Percentiles rank a stretch among this genome's conserved stretches.
phyloP scores from a whole-genome alignment of 2,888 invertebrate species.

The Acrobeloides nanus region DNA sequence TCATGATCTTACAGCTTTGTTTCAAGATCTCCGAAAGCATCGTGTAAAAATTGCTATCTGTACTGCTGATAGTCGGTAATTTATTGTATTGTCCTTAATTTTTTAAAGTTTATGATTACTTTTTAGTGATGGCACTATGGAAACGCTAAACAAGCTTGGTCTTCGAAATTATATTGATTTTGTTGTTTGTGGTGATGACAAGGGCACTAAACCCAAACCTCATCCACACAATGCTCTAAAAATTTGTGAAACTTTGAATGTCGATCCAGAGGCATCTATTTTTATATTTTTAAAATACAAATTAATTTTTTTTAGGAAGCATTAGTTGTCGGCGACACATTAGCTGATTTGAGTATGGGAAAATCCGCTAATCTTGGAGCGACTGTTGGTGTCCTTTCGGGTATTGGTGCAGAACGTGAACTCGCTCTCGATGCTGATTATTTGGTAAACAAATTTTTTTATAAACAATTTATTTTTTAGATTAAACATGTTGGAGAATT shows the following conservation, averaged over 20 bases:
- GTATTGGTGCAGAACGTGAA: constrained; percentile 46
- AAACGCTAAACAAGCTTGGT: constrained; percentile 32
- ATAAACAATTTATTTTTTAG: too few relatives aligned
- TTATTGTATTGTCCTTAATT: too few relatives aligned
- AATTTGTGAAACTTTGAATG: constrained; percentile 38
- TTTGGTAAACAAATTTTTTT: constrained; percentile 27
- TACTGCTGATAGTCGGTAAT: constrained; percentile 55
- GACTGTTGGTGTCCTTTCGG: constrained; percentile 57
- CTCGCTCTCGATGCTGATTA: constrained; percentile 43
- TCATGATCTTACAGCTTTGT: constrained; percentile 54
- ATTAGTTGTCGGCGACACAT: constrained; percentile 58
- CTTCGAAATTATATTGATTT: constrained; percentile 53
- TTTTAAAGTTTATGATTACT: not conserved
- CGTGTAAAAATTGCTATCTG: constrained; percentile 57
- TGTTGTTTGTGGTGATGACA: constrained; percentile 57
- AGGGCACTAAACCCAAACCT: constrained; percentile 55
- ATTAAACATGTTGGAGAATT: constrained; percentile 45
- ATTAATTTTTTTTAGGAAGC: constrained; percentile 47
- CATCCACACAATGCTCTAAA: constrained; percentile 55
- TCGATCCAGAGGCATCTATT: constrained; percentile 40
- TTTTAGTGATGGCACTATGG: constrained; percentile 40
- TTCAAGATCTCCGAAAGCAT: constrained; percentile 53
- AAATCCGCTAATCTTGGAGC: constrained; percentile 55
- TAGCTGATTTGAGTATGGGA: constrained; percentile 57
- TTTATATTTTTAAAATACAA: too few relatives aligned